phyloP scores from a whole-genome alignment of 2,888 invertebrate genomes.

The Dioctria linearis region DNA sequence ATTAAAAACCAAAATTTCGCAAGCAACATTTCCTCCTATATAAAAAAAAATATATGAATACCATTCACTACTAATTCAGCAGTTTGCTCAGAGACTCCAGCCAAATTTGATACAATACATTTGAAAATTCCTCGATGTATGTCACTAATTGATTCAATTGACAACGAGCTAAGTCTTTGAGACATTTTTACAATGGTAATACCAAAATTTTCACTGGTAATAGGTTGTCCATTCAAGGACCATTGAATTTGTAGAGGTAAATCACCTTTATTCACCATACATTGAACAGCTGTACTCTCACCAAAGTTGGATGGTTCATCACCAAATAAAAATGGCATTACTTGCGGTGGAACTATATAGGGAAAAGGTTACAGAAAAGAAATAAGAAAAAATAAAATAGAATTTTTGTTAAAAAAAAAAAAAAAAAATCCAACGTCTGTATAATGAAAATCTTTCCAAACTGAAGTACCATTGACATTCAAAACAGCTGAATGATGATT shows the following conservation, averaged over 20 bases:
- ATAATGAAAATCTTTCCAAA: slow-evolving; percentile 49
- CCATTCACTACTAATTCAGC: slow-evolving; percentile 81
- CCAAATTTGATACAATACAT: slow-evolving; percentile 79
- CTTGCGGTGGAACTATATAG: slow-evolving; percentile 80
- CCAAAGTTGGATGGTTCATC: slow-evolving; percentile 85
- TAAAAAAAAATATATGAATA: slow-evolving; percentile 63
- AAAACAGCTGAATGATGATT: slow-evolving; percentile 74
- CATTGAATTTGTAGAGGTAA: slow-evolving; percentile 83
- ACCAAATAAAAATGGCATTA: slow-evolving; percentile 84
- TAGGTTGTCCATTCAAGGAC: slow-evolving; percentile 79
- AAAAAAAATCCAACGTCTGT: slow-evolving; percentile 64
- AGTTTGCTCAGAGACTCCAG: slow-evolving; percentile 78
- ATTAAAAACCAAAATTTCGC: not conserved
- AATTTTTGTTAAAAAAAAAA: slow-evolving; percentile 28
- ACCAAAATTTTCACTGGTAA: slow-evolving; percentile 73
- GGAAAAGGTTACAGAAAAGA: slow-evolving; percentile 2
- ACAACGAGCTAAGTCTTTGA: slow-evolving; percentile 78
- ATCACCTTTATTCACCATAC: slow-evolving; percentile 86
- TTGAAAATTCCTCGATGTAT: slow-evolving; percentile 83
- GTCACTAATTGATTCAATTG: slow-evolving; percentile 81
- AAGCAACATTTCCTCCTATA: not conserved
- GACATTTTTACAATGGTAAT: slow-evolving; percentile 76
- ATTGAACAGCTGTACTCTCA: slow-evolving; percentile 82
- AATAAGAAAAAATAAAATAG: slow-evolving; percentile 4
- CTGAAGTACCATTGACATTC: slow-evolving; percentile 74